Evolutionary conservation across 53 echinoderm and acorn worm genomes (phyloP).

Genomic region (Echinarachnius parma): DNA sequence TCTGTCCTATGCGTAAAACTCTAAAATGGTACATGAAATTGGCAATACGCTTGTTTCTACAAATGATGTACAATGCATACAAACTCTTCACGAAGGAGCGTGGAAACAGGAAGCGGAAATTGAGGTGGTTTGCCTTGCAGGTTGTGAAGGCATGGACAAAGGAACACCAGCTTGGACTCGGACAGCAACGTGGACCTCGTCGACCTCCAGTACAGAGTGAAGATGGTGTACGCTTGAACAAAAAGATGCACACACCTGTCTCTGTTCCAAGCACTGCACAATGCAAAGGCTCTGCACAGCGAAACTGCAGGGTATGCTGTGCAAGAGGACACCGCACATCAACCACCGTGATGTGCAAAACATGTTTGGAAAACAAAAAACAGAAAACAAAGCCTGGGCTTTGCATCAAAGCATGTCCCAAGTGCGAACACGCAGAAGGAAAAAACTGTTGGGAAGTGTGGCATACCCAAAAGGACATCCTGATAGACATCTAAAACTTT

Average conservation of each 20-base stretch:
- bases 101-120: neutral
- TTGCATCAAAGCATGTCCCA: neutral
- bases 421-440: neutral
- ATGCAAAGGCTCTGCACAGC: conserved; percentile 6
- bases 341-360: conserved; percentile 1
- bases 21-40: conserved; percentile 12
- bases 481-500: neutral
- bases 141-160: conserved; percentile 1
- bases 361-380: neutral
- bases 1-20: conserved; percentile 1
- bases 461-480: conserved; percentile 2
- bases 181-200: too few relatives aligned
- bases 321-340: conserved; percentile 12
- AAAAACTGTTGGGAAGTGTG: conserved; percentile 6
- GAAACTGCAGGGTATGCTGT: conserved; percentile 1
- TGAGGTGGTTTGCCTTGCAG: conserved; percentile 10
- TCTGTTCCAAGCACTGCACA: neutral
- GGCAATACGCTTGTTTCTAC: conserved; percentile 1
- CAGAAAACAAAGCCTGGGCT: neutral
- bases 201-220: neutral
- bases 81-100: neutral
- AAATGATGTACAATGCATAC: conserved; percentile 1
- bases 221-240: conserved; percentile 4
- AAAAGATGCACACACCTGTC: conserved; percentile 4
- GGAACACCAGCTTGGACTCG: neutral